These are phyloP conservation scores for Eupithecia pulchellata DNA, from an alignment of 2,888 invertebrate genomes.

Conservation along the genomic window DNA sequence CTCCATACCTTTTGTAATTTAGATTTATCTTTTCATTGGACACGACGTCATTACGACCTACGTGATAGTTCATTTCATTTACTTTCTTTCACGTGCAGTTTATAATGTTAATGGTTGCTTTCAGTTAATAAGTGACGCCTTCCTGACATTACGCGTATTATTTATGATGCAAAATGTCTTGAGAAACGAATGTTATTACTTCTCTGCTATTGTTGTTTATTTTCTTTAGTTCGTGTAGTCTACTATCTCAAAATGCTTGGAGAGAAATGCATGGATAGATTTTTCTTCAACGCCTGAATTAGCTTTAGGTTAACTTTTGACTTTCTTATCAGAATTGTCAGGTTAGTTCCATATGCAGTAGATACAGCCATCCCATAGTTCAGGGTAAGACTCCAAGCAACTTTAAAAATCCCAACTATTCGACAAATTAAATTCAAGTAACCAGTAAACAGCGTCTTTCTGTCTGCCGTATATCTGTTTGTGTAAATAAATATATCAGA, in stretches of 20 bases:
- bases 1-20: conserved; percentile 28
- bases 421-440: background rate
- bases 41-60: conserved; percentile 29
- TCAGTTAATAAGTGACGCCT: conserved; percentile 20
- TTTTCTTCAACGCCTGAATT: background rate
- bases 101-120: conserved; percentile 21
- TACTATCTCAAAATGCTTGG: background rate
- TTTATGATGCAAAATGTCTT: conserved; percentile 19
- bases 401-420: background rate
- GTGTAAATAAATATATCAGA: conserved; percentile 38
- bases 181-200: conserved; percentile 2
- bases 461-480: conserved; percentile 34
- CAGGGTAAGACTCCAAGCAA: background rate
- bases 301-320: background rate
- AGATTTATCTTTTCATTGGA: conserved; percentile 36
- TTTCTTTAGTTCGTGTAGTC: background rate
- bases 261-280: no score
- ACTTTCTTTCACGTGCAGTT: conserved; percentile 29
- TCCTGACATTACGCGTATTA: conserved; percentile 18
- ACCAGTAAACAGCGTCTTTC: conserved; percentile 24
- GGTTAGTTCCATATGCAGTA: background rate
- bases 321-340: background rate
- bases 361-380: background rate
- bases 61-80: conserved; percentile 41
- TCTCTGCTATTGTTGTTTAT: background rate